Conservation (phyloP, 2,888 invertebrate species). For the Chloroclysta siterata region DNA sequence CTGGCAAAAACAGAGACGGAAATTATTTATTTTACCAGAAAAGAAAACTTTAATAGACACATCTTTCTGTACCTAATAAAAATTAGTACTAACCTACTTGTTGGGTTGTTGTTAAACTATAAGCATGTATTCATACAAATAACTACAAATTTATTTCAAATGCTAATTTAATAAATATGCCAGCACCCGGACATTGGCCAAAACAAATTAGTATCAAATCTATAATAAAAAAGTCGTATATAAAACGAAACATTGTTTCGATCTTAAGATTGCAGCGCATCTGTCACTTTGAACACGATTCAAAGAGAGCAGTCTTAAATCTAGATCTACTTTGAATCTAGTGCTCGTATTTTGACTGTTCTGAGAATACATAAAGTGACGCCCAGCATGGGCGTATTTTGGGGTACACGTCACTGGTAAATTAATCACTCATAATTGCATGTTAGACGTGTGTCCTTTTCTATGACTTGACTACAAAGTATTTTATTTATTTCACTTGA, state of each 20-base stretch:
- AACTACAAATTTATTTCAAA: conserved; percentile 8
- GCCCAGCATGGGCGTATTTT: neutral
- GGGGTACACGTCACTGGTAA: neutral
- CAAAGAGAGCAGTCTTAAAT: conserved; percentile 48
- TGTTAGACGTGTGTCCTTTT: neutral
- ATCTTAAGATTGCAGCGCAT: conserved; percentile 46
- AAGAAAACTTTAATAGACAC: too few species aligned
- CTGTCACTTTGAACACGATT: conserved; percentile 60
- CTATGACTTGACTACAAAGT: too few species aligned
- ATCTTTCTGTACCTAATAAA: neutral
- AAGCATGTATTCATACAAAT: neutral
- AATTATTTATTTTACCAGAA: too few species aligned
- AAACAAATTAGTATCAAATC: conserved; percentile 33
- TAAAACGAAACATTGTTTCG: conserved; percentile 37
- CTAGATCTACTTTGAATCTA: conserved; percentile 51
- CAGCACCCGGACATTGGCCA: conserved; percentile 18
- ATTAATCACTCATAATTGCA: neutral
- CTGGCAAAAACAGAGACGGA: too few species aligned
- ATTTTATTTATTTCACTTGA: too few species aligned
- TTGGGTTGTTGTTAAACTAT: neutral
- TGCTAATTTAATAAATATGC: conserved; percentile 15
- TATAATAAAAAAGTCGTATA: conserved; percentile 49
- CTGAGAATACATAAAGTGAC: conserved; percentile 45
- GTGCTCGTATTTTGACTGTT: conserved; percentile 64
- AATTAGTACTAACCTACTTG: neutral